Evolutionary conservation across 2,113 vertebrate species (phyloP), one percentile per base, ranked within the genome.

Genomic region (Gnathonemus echidnorhynchus): DNA sequence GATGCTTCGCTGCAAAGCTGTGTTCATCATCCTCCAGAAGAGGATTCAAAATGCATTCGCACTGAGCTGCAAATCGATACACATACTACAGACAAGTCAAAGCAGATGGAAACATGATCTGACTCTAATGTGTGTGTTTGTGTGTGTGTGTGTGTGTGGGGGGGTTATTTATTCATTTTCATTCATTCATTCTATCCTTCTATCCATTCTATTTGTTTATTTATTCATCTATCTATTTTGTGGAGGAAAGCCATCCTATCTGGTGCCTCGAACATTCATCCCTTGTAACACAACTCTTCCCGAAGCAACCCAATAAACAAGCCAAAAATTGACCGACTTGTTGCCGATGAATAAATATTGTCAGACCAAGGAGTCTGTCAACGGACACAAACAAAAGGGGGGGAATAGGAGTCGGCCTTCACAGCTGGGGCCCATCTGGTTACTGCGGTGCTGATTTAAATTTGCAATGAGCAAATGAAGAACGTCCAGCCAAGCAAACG

Each of bases 31-130:
- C 93, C 91, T 93, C 91, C 88, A 93, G 92, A 92, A 92, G 93
- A 89, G 91, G 90, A 92, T 92, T 90, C 91, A 90, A 90, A 94
- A 92, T 94, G 90, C 92, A 92, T 92, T 93, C 88, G 92, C 92
- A 92, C 92, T 91, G 90, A 90, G 90, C 92, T 93, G 89, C 90
- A 94, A 94, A 95, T 95, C 92, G 88, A 94, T 94, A 94, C 91
- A 91, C 92, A 88, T 90, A 91, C 39, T 87, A 92, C 91, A 90
- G 93, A 93, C 93, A 92, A 92, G 93, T 90, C 92, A 92, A 89
- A 94, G 92, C 93, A 94, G 94, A 95, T 93, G 91, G 91, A 92
- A 91, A 92, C 91, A 90, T 91, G 91, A 90, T 93, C 91, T 88
- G 88, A 87, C 91, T 80, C 89, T 89, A 90, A 52, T 87, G 74